A percentile compares a stretch with the other conserved stretches of the same genome.
These are phyloP conservation scores for Platichthys flesus DNA, from an alignment of 2,113 vertebrate species.

Conservation along the genomic window DNA sequence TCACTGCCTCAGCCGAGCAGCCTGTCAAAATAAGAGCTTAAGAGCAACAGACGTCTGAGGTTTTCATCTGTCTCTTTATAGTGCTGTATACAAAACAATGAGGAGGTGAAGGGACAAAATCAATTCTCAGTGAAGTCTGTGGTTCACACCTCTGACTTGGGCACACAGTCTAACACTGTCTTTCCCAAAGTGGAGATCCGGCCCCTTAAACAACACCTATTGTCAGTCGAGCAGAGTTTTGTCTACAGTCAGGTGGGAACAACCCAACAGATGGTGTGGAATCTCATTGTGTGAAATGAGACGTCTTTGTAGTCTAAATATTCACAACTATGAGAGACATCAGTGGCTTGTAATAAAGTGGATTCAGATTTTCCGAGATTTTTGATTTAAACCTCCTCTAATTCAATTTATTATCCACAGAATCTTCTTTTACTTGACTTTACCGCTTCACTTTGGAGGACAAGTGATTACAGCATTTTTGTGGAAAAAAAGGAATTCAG, in stretches of 20 bases:
- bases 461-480: background rate
- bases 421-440: background rate
- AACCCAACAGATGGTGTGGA: background rate
- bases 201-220: background rate
- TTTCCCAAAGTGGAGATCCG: background rate
- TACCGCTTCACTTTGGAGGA: background rate
- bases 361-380: background rate
- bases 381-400: background rate
- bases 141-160: background rate
- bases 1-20: background rate
- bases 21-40: background rate
- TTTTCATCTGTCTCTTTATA: background rate
- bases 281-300: slow-evolving; percentile 13
- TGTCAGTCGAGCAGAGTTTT: slow-evolving; percentile 1
- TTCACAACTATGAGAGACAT: slow-evolving; percentile 13
- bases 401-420: too few relatives aligned
- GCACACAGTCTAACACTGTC: background rate
- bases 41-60: background rate
- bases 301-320: background rate
- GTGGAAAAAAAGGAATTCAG: background rate
- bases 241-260: slow-evolving; percentile 9
- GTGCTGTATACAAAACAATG: background rate
- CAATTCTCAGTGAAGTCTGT: background rate
- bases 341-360: slow-evolving; percentile 30
- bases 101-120: background rate